Evolutionary conservation across 1,140 invertebrate genomes (phyloP), one percentile per base, ranked within the genome.

Genomic region (Zaprionus africanus): DNA sequence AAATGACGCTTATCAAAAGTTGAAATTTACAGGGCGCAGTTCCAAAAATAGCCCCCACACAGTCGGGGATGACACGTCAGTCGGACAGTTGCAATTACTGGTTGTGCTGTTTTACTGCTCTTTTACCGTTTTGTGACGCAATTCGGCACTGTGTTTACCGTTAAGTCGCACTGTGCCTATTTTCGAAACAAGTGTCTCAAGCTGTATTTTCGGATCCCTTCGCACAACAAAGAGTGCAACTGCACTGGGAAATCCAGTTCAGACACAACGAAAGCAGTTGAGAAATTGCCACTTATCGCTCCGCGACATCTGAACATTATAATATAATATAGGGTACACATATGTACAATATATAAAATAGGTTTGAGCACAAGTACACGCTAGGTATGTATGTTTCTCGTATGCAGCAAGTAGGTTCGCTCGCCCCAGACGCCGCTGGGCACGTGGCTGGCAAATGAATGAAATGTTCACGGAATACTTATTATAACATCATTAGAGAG

Each of bases 361-460:
- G 24, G 53, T 68, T 38, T 58, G 54, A 38, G 56, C 17, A 51
- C 12, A 31, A 31, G 28, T 28, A 3, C 15, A 13, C 7, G 9
- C 6, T 22, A 11, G 22, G 49, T 34, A 64, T 53, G 41, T 68
- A 26, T n/a, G n/a, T n/a, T n/a, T n/a, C 22, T 22, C 22, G 22
- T 22, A 22, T 36, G 28, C 43, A n/a, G 28, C 46, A 12, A 43
- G 36, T 66, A 51, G 22, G 49, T 54, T 61, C 54, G 58, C 13
- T 64, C 63, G 81, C 74, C 68, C 66, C 72, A 80, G 31, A 51
- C 51, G 36, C 36, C 66, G 66, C n/a, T 65, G 9, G 66, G 83
- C 83, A 86, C 83, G 83, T 86, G 83, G 79, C 69, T 68, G 65
- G 62, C 77, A 83, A 87, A 83, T 87, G 67, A 87, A 75, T 81